Evolutionary conservation across 2,888 invertebrate species (phyloP).

Genomic region (Cryptus viduatorius): DNA sequence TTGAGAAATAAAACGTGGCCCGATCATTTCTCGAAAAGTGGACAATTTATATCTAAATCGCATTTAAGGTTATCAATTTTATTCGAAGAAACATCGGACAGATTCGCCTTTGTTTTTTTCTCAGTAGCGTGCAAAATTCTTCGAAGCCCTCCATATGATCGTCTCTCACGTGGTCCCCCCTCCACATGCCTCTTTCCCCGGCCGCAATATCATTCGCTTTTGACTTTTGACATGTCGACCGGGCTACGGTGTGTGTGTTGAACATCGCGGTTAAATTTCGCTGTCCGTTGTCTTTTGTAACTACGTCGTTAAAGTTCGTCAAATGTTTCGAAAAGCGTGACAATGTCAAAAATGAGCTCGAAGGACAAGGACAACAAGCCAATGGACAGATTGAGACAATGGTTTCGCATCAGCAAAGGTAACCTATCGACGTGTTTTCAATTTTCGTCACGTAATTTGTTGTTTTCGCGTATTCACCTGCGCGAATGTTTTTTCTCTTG

Average conservation of each 20-base stretch:
- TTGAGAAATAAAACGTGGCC: too few relatives aligned
- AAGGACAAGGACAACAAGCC: slow-evolving; percentile 90
- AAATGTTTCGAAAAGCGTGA: slow-evolving; percentile 64
- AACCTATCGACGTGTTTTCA: slow-evolving; percentile 51
- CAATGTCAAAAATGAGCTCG: slow-evolving; percentile 87
- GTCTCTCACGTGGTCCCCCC: slow-evolving; percentile 56
- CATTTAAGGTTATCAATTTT: too few relatives aligned
- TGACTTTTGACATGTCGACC: slow-evolving; percentile 68
- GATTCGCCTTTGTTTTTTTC: background rate
- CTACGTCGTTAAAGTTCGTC: slow-evolving; percentile 19
- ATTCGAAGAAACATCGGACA: too few relatives aligned
- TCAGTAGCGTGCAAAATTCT: background rate
- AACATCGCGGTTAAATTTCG: slow-evolving; percentile 27
- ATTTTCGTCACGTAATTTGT: slow-evolving; percentile 21
- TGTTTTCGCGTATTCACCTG: slow-evolving; percentile 4
- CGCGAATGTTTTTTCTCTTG: slow-evolving; percentile 29
- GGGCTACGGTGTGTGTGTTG: slow-evolving; percentile 51
- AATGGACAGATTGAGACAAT: slow-evolving; percentile 91
- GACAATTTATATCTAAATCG: too few relatives aligned
- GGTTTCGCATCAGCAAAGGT: slow-evolving; percentile 89
- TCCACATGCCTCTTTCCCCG: background rate
- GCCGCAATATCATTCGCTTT: slow-evolving; percentile 39
- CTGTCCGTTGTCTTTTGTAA: slow-evolving; percentile 21
- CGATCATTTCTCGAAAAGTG: too few relatives aligned
- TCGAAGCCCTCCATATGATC: slow-evolving; percentile 20